Conservation (phyloP, 2,888 invertebrate genomes). For the Zootermopsis nevadensis region DNA sequence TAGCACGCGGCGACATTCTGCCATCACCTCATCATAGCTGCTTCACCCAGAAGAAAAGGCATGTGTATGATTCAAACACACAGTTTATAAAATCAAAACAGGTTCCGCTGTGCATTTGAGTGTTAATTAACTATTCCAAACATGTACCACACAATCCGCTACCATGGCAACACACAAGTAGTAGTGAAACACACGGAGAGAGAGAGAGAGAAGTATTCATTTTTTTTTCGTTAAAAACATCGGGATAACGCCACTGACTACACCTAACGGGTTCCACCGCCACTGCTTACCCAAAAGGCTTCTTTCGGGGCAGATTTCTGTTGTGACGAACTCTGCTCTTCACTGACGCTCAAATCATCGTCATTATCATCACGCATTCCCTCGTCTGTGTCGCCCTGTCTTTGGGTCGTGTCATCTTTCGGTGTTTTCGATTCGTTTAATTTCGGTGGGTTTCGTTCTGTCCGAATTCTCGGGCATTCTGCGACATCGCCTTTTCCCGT, state of each 20-base stretch:
- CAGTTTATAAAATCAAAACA: too few relatives aligned
- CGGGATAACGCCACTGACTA: constrained; percentile 1
- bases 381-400: background rate
- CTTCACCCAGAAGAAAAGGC: too few relatives aligned
- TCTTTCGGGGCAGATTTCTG: constrained; percentile 41
- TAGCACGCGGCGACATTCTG: too few relatives aligned
- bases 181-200: background rate
- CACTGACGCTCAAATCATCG: constrained; percentile 18
- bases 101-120: background rate
- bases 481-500: background rate
- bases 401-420: background rate
- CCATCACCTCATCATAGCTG: too few relatives aligned
- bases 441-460: background rate
- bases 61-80: too few relatives aligned
- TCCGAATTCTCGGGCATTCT: background rate
- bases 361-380: background rate
- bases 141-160: background rate
- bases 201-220: background rate
- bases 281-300: constrained; percentile 48
- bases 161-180: background rate
- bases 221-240: background rate
- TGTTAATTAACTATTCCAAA: background rate
- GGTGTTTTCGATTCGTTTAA: background rate
- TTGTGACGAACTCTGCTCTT: constrained; percentile 27
- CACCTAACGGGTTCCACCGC: constrained; percentile 12